Evolutionary conservation across 2,888 invertebrate species (phyloP), one percentile per base, ranked within the genome.

Genomic region (Apotomis betuletana): DNA sequence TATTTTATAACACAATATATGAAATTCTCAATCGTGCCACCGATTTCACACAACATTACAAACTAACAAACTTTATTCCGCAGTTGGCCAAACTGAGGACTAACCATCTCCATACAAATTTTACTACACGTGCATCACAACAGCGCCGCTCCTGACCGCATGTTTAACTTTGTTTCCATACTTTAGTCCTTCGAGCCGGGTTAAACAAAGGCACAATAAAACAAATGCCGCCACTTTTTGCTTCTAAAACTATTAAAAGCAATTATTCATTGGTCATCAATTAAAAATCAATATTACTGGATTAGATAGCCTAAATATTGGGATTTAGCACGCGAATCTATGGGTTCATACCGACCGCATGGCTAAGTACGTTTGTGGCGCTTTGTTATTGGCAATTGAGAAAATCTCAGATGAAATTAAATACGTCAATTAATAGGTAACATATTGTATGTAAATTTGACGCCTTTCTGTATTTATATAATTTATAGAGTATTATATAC

Each of bases 291-390:
- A 84, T 86, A 87, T 79, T 84, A 77, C 70, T 58, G 63, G 79
- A 78, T 81, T 80, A 78, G 76, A 79, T 83, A 82, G 83, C 82
- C 82, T 83, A 86, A 85, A 87, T 85, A 89, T 82, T 83, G 80
- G 75, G 80, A 83, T 85, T 90, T 87, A 81, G 86, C 90, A 91
- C 88, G 90, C 89, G 80, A 89, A 83, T 36, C 5, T 9, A 4
- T 49, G 71, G 71, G 57, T 71, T 10, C 41, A 27, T 54, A 36
- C 67, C 67, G 41, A 71, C 71, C 61, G 36, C 52, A 52, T n/a
- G 9, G 65, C n/a, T 38, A 54, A 8, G 12, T n/a, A 12, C 54
- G 15, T 44, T 52, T 15, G 52, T 15, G 41, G 41, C 67, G 51
- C 41, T 13, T 4, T 2, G n/a, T 15, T 6, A 12, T 38, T n/a